Evolutionary conservation across 2,113 vertebrate genomes (phyloP).

Genomic region (Peucedramus taeniatus): DNA sequence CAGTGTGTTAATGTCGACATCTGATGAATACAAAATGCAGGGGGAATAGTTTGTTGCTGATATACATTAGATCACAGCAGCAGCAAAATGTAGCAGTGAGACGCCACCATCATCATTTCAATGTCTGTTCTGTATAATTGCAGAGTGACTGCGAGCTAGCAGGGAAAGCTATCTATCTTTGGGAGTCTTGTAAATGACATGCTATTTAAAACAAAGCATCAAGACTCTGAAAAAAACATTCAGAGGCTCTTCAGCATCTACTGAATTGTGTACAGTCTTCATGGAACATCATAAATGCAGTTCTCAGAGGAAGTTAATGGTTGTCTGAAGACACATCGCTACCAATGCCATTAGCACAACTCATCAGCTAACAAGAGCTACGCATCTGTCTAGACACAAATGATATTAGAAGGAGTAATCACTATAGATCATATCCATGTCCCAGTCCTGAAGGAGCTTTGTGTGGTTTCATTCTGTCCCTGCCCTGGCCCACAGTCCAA

Average conservation of each 20-base stretch:
- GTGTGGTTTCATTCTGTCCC: neutral
- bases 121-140: slow-evolving; percentile 38
- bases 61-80: slow-evolving; percentile 41
- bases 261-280: slow-evolving; percentile 33
- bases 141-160: slow-evolving; percentile 35
- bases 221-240: slow-evolving; percentile 33
- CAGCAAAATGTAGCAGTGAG: slow-evolving; percentile 48
- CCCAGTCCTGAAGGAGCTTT: neutral
- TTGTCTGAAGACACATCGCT: slow-evolving; percentile 27
- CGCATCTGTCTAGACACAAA: slow-evolving; percentile 51
- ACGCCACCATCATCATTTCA: slow-evolving; percentile 20
- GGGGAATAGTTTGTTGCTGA: slow-evolving; percentile 27
- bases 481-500: neutral
- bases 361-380: slow-evolving; percentile 52
- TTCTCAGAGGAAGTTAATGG: slow-evolving; percentile 58
- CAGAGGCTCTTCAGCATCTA: slow-evolving; percentile 31
- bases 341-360: slow-evolving; percentile 52
- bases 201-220: slow-evolving; percentile 59
- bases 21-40: slow-evolving; percentile 46
- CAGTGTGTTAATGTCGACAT: slow-evolving; percentile 30
- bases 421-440: slow-evolving; percentile 1
- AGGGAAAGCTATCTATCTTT: slow-evolving; percentile 36
- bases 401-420: slow-evolving; percentile 44
- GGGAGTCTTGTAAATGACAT: slow-evolving; percentile 29
- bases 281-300: slow-evolving; percentile 15